Conservation (phyloP, 1,140 invertebrate species). For the Dryas iulia region DNA sequence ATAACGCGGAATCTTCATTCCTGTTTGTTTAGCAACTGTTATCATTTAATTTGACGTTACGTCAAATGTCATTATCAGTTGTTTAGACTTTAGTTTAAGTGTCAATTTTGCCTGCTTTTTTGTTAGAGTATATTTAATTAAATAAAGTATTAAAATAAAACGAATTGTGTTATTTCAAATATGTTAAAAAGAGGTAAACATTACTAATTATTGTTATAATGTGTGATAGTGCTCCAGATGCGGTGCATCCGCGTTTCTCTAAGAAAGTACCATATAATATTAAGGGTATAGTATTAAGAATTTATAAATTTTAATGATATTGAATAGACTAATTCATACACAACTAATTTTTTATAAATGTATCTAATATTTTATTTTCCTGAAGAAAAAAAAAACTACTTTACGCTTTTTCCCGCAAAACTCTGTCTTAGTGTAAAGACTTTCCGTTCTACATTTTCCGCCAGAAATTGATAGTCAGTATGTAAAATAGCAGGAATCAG, state of each 20-base stretch:
- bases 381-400: no score
- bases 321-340: no score
- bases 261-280: conserved; percentile 44
- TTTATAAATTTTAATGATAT: not conserved
- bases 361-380: no score
- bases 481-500: no score
- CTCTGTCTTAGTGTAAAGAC: no score
- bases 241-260: conserved; percentile 57
- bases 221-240: conserved; percentile 49
- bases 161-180: conserved; percentile 1
- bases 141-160: not conserved
- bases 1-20: not conserved
- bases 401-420: no score
- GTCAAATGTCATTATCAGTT: conserved; percentile 1
- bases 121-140: not conserved
- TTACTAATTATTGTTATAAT: conserved; percentile 34
- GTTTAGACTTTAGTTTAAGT: not conserved
- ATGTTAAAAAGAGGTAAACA: conserved; percentile 56
- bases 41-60: not conserved
- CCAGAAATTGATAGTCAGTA: no score
- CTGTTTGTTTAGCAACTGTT: not conserved
- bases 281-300: conserved; percentile 53
- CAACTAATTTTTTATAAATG: no score
- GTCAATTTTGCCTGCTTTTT: not conserved
- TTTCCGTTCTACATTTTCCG: no score